These are phyloP conservation scores for Spodoptera litura DNA, from an alignment of 1,140 invertebrate genomes.

Conservation along the genomic window DNA sequence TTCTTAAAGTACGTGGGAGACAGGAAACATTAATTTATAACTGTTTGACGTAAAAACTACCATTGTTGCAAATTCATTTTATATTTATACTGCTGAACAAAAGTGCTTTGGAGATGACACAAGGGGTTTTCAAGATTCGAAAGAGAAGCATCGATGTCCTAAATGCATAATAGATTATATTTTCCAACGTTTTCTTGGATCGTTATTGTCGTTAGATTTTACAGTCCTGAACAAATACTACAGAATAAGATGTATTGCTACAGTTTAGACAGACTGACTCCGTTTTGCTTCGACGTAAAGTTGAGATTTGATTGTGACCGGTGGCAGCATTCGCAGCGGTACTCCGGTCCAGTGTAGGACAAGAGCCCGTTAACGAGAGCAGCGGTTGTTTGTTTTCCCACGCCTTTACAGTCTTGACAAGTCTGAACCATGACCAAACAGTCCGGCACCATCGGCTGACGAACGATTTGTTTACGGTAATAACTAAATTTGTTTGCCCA, in stretches of 20 bases:
- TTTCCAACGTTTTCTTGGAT: conserved; percentile 54
- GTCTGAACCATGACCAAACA: conserved; percentile 44
- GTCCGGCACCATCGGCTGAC: conserved; percentile 40
- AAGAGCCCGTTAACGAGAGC: conserved; percentile 72
- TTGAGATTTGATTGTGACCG: conserved; percentile 53
- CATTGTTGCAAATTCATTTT: conserved; percentile 1
- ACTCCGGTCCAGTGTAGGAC: conserved; percentile 59
- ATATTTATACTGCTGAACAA: background rate
- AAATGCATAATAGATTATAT: conserved; percentile 55
- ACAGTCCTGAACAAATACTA: conserved; percentile 53
- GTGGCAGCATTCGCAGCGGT: conserved; percentile 52
- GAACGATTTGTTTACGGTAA: conserved; percentile 54
- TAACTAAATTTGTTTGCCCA: background rate
- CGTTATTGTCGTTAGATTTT: conserved; percentile 53
- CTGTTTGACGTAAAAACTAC: background rate
- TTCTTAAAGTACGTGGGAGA: background rate
- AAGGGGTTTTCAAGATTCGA: too few species aligned
- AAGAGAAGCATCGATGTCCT: conserved; percentile 41
- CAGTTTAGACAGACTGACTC: conserved; percentile 8
- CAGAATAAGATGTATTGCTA: conserved; percentile 10
- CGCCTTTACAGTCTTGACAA: conserved; percentile 67
- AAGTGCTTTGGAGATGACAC: background rate
- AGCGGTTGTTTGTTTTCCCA: conserved; percentile 76
- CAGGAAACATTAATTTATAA: conserved; percentile 12
- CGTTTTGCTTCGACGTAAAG: conserved; percentile 44